Percentiles rank a stretch among this genome's conserved stretches.
phyloP scores from a whole-genome alignment of 2,888 invertebrate species.

The Xanthorhoe spadicearia region DNA sequence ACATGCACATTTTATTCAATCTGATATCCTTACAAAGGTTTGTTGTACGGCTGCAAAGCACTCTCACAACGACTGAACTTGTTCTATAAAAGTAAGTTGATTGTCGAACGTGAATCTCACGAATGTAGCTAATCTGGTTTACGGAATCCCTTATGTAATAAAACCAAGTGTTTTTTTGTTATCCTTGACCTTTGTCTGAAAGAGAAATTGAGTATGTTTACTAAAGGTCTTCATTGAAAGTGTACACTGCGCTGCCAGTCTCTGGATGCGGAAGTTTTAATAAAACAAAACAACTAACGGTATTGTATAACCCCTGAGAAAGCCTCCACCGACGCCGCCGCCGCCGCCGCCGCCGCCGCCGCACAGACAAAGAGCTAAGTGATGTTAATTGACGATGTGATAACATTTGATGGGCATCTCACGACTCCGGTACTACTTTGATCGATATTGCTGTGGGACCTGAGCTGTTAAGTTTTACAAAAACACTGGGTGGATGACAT shows the following conservation, averaged over 20 bases:
- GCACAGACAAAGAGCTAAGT: slow-evolving; percentile 39
- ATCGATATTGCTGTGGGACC: slow-evolving; percentile 19
- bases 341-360: too few species aligned
- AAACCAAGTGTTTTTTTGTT: not conserved
- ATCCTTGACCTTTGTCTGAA: not conserved
- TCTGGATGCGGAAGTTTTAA: slow-evolving; percentile 11
- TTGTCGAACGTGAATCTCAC: not conserved
- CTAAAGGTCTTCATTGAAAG: not conserved
- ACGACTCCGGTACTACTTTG: slow-evolving; percentile 33
- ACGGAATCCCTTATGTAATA: not conserved
- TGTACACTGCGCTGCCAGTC: not conserved
- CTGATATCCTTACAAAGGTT: not conserved
- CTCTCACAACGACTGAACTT: not conserved
- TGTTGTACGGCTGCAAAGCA: not conserved
- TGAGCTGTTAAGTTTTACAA: not conserved
- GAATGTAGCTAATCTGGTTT: not conserved
- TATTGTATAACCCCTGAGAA: slow-evolving; percentile 21
- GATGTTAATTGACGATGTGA: slow-evolving; percentile 37
- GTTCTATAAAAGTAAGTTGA: not conserved
- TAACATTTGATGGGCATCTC: slow-evolving; percentile 37
- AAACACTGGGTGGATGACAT: not conserved
- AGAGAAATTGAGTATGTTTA: not conserved
- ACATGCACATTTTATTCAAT: not conserved
- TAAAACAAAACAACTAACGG: slow-evolving; percentile 7
- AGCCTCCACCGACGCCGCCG: slow-evolving; percentile 13